phyloP scores from a whole-genome alignment of 2,113 vertebrate genomes.

The Lagopus muta region DNA sequence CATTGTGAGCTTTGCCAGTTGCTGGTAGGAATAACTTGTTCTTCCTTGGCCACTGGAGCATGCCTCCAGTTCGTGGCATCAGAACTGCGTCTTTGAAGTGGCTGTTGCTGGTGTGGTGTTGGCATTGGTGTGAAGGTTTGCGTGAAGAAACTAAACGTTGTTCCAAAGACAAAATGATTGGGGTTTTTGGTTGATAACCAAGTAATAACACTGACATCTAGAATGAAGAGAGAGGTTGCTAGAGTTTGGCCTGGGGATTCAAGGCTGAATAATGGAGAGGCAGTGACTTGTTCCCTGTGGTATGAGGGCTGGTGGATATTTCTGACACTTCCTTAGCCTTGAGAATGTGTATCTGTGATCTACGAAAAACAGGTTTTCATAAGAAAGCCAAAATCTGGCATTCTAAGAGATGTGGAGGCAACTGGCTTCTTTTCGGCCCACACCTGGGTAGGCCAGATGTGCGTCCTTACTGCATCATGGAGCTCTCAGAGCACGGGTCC shows the following conservation, averaged over 20 bases:
- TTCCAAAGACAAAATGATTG: neutral
- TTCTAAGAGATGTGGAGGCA: neutral
- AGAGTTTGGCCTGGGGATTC: neutral
- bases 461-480: neutral
- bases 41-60: neutral
- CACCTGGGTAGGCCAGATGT: neutral
- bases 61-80: neutral
- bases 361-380: neutral
- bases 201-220: neutral
- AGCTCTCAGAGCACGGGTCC: neutral
- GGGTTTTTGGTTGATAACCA: neutral
- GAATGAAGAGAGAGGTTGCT: neutral
- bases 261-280: neutral
- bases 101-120: fast-evolving
- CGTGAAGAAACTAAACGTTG: neutral
- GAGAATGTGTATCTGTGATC: neutral
- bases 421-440: fast-evolving
- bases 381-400: neutral
- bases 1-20: neutral
- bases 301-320: fast-evolving
- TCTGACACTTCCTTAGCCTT: neutral
- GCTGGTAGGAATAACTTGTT: neutral
- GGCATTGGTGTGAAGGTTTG: neutral
- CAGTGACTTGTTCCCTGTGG: neutral
- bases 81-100: neutral